These are phyloP conservation scores for Tolmerus cingulatus DNA, from an alignment of 2,888 invertebrate genomes.

Conservation along the genomic window DNA sequence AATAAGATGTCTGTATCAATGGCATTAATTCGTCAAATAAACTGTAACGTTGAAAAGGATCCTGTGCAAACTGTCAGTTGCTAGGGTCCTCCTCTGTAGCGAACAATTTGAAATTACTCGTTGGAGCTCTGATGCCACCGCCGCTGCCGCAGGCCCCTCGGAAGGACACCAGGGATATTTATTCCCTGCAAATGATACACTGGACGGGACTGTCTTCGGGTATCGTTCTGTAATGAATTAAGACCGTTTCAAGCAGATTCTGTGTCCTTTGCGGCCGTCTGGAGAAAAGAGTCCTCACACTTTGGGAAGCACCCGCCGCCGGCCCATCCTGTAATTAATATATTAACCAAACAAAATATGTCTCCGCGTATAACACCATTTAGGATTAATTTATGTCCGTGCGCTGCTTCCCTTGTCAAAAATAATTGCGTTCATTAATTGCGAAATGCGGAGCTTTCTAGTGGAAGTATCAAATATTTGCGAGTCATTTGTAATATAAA, in stretches of 20 bases:
- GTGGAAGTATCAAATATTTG: slow-evolving; percentile 38
- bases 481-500: slow-evolving; percentile 39
- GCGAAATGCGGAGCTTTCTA: slow-evolving; percentile 15
- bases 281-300: neutral
- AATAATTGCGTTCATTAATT: slow-evolving; percentile 40
- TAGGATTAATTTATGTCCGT: slow-evolving; percentile 36
- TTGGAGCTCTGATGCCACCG: neutral
- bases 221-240: neutral
- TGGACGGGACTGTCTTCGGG: neutral
- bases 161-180: neutral
- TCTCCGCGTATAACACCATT: slow-evolving; percentile 32
- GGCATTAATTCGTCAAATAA: slow-evolving; percentile 1
- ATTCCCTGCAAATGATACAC: neutral
- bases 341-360: slow-evolving; percentile 37
- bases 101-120: neutral
- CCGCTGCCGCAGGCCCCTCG: neutral
- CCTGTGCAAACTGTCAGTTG: neutral
- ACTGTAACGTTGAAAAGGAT: slow-evolving; percentile 27
- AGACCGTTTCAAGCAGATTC: neutral
- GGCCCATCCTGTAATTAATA: slow-evolving; percentile 15
- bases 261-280: neutral
- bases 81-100: neutral
- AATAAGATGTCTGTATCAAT: slow-evolving; percentile 11
- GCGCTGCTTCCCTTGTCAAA: slow-evolving; percentile 30
- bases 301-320: neutral